Percentiles rank a stretch among this genome's conserved stretches.
Conservation (phyloP, 2,888 invertebrate species). For the Netelia virgata region DNA sequence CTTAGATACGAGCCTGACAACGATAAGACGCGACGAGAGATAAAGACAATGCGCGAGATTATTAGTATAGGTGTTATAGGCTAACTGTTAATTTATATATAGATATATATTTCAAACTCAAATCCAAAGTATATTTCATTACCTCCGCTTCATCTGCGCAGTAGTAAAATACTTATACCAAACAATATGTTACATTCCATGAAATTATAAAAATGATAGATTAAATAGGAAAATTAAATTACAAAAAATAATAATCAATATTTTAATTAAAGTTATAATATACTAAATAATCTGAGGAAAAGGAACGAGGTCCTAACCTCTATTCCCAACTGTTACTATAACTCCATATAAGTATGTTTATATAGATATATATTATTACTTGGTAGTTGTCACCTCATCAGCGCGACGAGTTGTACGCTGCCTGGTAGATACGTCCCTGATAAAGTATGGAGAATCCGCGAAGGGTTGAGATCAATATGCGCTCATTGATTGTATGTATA, state of each 20-base stretch:
- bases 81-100: background rate
- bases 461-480: slow-evolving; percentile 80
- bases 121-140: background rate
- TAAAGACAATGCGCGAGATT: slow-evolving; percentile 54
- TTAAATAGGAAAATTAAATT: too few species aligned
- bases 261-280: too few species aligned
- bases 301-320: too few species aligned
- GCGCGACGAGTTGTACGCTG: background rate
- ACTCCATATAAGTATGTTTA: too few species aligned
- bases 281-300: too few species aligned
- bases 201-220: too few species aligned
- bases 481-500: slow-evolving; percentile 78
- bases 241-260: too few species aligned
- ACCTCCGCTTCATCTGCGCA: background rate
- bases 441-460: slow-evolving; percentile 72
- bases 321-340: too few species aligned
- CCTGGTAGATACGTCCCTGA: slow-evolving; percentile 74
- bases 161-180: too few species aligned
- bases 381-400: background rate
- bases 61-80: slow-evolving; percentile 30
- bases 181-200: too few species aligned
- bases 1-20: slow-evolving; percentile 54
- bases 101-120: slow-evolving; percentile 1
- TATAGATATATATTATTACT: slow-evolving; percentile 7
- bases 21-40: slow-evolving; percentile 55